These are phyloP conservation scores for Cydia fagiglandana DNA, from an alignment of 1,140 invertebrate species.

Conservation along the genomic window DNA sequence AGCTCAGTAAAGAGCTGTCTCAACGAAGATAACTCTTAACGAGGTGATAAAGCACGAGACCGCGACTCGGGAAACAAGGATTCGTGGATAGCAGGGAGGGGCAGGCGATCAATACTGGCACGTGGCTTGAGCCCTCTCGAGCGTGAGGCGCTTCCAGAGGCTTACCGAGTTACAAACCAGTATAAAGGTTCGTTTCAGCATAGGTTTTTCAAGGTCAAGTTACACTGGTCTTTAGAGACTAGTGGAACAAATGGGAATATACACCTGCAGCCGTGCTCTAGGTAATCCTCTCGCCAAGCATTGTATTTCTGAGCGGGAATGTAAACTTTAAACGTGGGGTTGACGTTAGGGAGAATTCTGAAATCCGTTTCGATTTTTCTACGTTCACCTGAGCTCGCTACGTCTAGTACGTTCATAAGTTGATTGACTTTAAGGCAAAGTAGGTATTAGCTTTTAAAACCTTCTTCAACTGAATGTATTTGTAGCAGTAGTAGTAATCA, in stretches of 20 bases:
- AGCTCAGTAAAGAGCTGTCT: slow-evolving; percentile 21
- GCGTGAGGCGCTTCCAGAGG: neutral
- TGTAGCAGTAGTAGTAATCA: neutral
- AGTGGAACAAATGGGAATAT: neutral
- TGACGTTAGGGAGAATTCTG: neutral
- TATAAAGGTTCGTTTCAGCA: neutral
- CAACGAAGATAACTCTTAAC: slow-evolving; percentile 20
- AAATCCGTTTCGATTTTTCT: slow-evolving; percentile 1
- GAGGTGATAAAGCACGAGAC: slow-evolving; percentile 27
- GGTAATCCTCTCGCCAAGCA: neutral
- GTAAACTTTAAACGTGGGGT: slow-evolving; percentile 1
- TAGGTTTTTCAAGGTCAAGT: neutral
- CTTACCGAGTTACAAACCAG: neutral
- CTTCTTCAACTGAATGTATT: neutral
- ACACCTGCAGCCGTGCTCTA: too few relatives aligned
- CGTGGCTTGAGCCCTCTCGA: slow-evolving; percentile 32
- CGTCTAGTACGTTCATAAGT: slow-evolving; percentile 3
- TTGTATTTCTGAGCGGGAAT: slow-evolving; percentile 3
- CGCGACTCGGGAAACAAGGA: slow-evolving; percentile 21
- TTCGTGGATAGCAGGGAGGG: slow-evolving; percentile 15
- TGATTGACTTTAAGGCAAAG: neutral
- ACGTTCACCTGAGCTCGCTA: slow-evolving; percentile 1
- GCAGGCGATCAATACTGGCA: slow-evolving; percentile 41
- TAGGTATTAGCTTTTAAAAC: neutral
- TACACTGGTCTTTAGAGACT: neutral